Base-by-base conservation (phyloP, 2,113 vertebrate species). In the Scalopus aquaticus region DNA sequence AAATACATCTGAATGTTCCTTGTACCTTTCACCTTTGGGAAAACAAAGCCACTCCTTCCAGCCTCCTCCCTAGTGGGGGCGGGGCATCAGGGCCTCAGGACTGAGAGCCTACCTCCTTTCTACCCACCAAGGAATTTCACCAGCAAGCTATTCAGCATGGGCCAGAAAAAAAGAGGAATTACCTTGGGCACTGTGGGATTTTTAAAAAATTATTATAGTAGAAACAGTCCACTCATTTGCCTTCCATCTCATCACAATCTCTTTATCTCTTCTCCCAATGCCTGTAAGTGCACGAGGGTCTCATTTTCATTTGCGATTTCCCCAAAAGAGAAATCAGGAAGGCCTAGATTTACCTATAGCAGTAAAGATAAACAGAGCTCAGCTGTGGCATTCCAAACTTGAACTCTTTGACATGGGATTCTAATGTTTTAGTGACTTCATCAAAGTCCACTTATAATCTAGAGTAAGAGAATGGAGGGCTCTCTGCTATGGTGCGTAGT, bases 21-120 rank as follows among this genome's bases (percentile, higher is more conserved):
- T 89, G 42, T 95, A 74, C n/a, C 30, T 94, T 96, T 97, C 83
- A 92, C 87, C 72, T 93, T 79, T 58, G 78, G 84, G 65, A 87
- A 90, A 93, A 82, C 74, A 90, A 72, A 84, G 65, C 65, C 64
- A 70, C 15, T 90, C 60, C 22, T 94, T 60, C 30, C n/a, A 74
- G 42, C 32, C 56, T 73, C 44, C 67, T 90, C 35, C 46, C 24
- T 78, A 83, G 87, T 67, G 46, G 35, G 91, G 56, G 46, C 42
- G 74, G 54, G 67, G 46, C 28, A 65, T 8, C 80, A 60, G 89
- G 62, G 80, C n/a, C 46, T 80, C 81, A 49, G 77, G 10, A 62
- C 24, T 74, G n/a, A 42, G 37, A 85, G 49, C 39, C 42, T 32
- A 88, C 42, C 37, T 70, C 69, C 49, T 81, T 91, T 90, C 49